A percentile compares a stretch with the other conserved stretches of the same genome.
phyloP scores from a whole-genome alignment of 2,888 invertebrate genomes.

The Dicycla oo region DNA sequence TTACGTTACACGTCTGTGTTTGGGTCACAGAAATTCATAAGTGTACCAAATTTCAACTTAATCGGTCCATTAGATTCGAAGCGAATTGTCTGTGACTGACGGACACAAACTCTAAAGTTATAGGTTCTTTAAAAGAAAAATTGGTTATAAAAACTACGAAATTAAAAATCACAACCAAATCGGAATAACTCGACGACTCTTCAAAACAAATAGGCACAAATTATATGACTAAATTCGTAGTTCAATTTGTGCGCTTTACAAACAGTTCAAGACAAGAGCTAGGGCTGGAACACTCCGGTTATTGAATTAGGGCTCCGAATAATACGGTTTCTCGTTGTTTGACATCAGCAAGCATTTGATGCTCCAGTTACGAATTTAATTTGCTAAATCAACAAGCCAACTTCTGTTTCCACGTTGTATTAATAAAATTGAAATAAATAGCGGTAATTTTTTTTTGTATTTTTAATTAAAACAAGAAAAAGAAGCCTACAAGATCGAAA shows the following conservation, averaged over 20 bases:
- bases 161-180: slow-evolving; percentile 4
- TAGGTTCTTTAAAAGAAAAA: no score
- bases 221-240: slow-evolving; percentile 25
- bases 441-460: background rate
- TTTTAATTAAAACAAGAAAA: background rate
- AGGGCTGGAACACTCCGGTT: slow-evolving; percentile 46
- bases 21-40: no score
- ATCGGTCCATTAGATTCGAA: no score
- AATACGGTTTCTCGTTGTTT: slow-evolving; percentile 52
- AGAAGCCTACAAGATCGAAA: background rate
- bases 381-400: slow-evolving; percentile 34
- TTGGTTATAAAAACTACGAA: background rate
- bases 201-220: slow-evolving; percentile 17
- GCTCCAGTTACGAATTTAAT: slow-evolving; percentile 38
- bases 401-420: slow-evolving; percentile 6
- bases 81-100: no score
- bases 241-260: slow-evolving; percentile 33
- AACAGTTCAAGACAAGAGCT: slow-evolving; percentile 45
- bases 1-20: no score
- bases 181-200: background rate
- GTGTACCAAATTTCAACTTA: no score
- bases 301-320: slow-evolving; percentile 56
- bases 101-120: no score
- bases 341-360: slow-evolving; percentile 39
- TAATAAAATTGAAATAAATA: slow-evolving; percentile 4